Evolutionary conservation across 2,888 invertebrate genomes (phyloP).

Genomic region (Drosophila tanythrix): DNA sequence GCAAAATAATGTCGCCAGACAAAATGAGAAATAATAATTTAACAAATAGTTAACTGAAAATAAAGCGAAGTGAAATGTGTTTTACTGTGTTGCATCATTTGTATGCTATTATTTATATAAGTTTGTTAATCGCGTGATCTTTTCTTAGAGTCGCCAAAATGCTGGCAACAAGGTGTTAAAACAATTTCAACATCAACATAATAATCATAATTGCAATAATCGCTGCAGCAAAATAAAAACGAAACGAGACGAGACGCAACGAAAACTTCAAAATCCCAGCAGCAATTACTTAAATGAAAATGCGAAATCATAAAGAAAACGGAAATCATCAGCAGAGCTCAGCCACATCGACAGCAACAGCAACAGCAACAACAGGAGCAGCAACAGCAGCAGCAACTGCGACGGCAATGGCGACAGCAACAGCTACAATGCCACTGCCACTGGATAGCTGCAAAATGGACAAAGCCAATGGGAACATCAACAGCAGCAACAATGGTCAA

Average conservation of each 20-base stretch:
- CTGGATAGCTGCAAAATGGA: slow-evolving; percentile 52
- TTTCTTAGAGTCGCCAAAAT: slow-evolving; percentile 57
- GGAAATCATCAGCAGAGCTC: slow-evolving; percentile 74
- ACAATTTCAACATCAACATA: slow-evolving; percentile 59
- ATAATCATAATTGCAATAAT: slow-evolving; percentile 49
- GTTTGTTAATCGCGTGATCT: slow-evolving; percentile 37
- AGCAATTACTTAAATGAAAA: slow-evolving; percentile 74
- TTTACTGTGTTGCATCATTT: slow-evolving; percentile 37
- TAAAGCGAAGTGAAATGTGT: slow-evolving; percentile 50
- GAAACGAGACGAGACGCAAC: slow-evolving; percentile 27
- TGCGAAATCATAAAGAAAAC: slow-evolving; percentile 78
- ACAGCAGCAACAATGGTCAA: slow-evolving; percentile 49
- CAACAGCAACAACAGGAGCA: slow-evolving; percentile 33
- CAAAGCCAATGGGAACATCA: slow-evolving; percentile 48
- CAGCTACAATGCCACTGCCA: slow-evolving; percentile 46
- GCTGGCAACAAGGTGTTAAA: slow-evolving; percentile 64
- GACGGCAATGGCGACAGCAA: slow-evolving; percentile 30
- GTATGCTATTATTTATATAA: slow-evolving; percentile 29
- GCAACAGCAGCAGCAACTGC: slow-evolving; percentile 36
- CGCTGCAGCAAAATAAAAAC: slow-evolving; percentile 29
- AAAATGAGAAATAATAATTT: slow-evolving; percentile 39
- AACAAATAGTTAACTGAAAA: slow-evolving; percentile 12
- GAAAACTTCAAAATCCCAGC: slow-evolving; percentile 39
- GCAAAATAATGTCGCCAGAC: slow-evolving; percentile 38
- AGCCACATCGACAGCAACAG: slow-evolving; percentile 51